Percentiles rank a stretch among this genome's conserved stretches.
phyloP scores from a whole-genome alignment of 35 echinoderm and acorn worm species.

The Eucidaris tribuloides region DNA sequence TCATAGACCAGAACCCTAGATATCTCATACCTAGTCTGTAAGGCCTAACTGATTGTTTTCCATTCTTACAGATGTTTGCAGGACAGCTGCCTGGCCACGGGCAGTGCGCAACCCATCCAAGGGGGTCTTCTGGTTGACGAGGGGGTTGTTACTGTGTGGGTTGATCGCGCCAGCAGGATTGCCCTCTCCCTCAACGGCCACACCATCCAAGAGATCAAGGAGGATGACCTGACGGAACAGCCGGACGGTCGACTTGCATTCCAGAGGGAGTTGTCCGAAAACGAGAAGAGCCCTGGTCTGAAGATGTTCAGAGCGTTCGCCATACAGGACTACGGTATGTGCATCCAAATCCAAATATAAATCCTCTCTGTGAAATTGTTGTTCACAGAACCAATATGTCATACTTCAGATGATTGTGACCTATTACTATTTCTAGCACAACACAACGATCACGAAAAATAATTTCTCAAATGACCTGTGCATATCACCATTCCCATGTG shows the following conservation, averaged over 20 bases:
- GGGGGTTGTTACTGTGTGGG: slow-evolving; percentile 40
- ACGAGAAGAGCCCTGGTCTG: slow-evolving; percentile 58
- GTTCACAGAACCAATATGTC: too few relatives aligned
- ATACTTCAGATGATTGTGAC: too few relatives aligned
- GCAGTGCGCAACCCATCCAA: not conserved
- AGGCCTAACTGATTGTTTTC: not conserved
- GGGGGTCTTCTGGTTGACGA: slow-evolving; percentile 1
- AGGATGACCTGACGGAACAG: slow-evolving; percentile 46
- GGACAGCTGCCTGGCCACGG: slow-evolving; percentile 41
- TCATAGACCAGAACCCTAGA: too few relatives aligned
- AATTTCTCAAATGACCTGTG: too few relatives aligned
- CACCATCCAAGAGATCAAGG: not conserved
- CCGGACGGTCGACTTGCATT: slow-evolving; percentile 66
- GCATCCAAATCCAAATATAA: too few relatives aligned
- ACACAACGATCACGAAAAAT: too few relatives aligned
- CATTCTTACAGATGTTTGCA: slow-evolving; percentile 6
- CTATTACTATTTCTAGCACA: too few relatives aligned
- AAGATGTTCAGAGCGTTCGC: slow-evolving; percentile 60
- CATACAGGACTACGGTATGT: too few relatives aligned
- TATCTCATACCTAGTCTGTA: not conserved
- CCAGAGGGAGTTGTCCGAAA: slow-evolving; percentile 40
- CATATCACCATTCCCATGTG: too few relatives aligned
- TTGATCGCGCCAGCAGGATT: slow-evolving; percentile 5
- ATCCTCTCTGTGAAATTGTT: too few relatives aligned
- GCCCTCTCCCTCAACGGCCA: slow-evolving; percentile 38